These are phyloP conservation scores for Rhinogobio ventralis DNA, from an alignment of 2,797 vertebrate genomes.

Conservation along the genomic window DNA sequence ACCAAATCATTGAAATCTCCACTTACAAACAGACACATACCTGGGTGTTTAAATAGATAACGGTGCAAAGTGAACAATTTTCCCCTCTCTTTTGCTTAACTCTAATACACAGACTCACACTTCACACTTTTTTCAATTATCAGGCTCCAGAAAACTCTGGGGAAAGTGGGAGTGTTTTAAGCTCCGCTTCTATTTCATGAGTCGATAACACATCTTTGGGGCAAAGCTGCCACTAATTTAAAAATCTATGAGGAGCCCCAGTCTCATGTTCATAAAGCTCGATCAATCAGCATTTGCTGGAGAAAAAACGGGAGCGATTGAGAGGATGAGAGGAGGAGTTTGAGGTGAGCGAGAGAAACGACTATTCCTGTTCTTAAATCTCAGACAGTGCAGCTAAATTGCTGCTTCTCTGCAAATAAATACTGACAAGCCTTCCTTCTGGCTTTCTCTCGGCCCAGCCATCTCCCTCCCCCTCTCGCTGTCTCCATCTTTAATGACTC, in stretches of 20 bases:
- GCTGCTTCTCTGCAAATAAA: conserved; percentile 68
- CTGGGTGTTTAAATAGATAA: conserved; percentile 46
- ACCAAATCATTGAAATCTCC: conserved; percentile 3
- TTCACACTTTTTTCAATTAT: conserved; percentile 81
- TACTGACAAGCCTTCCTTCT: conserved; percentile 67
- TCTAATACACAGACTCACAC: conserved; percentile 72
- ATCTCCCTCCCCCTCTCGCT: conserved; percentile 36
- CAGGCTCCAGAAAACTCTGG: conserved; percentile 80
- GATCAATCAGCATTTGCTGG: conserved; percentile 75
- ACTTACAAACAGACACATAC: background rate
- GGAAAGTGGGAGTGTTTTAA: conserved; percentile 80
- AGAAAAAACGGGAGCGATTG: conserved; percentile 37
- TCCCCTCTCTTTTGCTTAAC: conserved; percentile 59
- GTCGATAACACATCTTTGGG: conserved; percentile 88
- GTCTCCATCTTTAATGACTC: conserved; percentile 38
- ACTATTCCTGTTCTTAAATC: conserved; percentile 58
- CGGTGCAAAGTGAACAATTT: conserved; percentile 49
- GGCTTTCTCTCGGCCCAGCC: conserved; percentile 45
- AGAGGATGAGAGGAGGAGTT: conserved; percentile 39
- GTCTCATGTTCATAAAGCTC: conserved; percentile 81
- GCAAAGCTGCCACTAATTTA: conserved; percentile 87
- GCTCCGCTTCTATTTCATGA: conserved; percentile 83
- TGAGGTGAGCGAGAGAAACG: conserved; percentile 44
- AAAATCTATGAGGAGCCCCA: conserved; percentile 84
- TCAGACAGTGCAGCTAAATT: conserved; percentile 56